Evolutionary conservation across 2,888 invertebrate genomes (phyloP), one percentile per base, ranked within the genome.

Genomic region (Meandrusa payeni): DNA sequence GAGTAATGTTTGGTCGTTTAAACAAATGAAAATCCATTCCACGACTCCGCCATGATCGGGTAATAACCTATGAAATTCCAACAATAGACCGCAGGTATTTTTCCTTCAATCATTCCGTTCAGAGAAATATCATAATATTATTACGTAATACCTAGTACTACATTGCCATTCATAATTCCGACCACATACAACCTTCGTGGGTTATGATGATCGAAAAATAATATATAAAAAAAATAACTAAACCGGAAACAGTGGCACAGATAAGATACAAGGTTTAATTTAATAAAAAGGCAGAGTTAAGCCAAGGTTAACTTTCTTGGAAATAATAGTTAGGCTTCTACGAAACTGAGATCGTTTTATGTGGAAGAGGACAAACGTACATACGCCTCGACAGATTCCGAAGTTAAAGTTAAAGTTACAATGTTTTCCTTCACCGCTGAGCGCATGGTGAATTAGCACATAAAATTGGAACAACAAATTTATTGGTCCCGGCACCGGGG

Each of bases 41-140:
- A 5, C 10, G 6, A 1, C 7, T 9, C 19, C 19, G 9, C 5
- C 5, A 13, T 13, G 5, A 12, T 7, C 34, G 37, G 37, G 37
- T 37, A 37, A 37, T 37, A 37, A 37, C 37, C 20, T n/a, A n/a
- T n/a, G n/a, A n/a, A 22, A 12, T 13, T 33, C 33, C 22, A 12
- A 34, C n/a, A 38, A 20, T 15, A 5, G 2, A 7, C 3, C 12
- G 7, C 4, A 2, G 9, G 39, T 11, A 15, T 29, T 39, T 39
- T 39, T 39, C 39, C 39, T 22, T 29, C 15, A 6, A 22, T 28
- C 22, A 12, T 23, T 23, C 6, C 3, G 1, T 29, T 31, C 22
- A 13, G 5, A 22, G 29, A 31, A 39, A 17, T 20, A 9, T 11
- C 3, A 20, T 19, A 13, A 3, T 13, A 1, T 27, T 1, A 9